Conservation (phyloP, 1,140 invertebrate genomes). For the Temnothorax curvispinosus region DNA sequence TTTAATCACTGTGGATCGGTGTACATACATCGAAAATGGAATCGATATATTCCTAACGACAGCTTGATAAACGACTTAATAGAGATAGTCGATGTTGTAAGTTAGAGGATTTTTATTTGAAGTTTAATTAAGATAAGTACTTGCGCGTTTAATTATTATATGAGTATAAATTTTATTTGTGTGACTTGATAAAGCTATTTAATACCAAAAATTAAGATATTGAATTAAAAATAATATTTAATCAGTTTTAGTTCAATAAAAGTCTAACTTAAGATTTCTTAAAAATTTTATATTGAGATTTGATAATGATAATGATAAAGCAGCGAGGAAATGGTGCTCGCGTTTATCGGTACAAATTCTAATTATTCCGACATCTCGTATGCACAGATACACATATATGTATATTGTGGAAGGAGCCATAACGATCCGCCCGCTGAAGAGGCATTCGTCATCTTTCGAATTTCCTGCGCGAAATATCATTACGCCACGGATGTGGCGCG, state of each 20-base stretch:
- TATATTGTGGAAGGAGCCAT: neutral
- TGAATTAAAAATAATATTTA: neutral
- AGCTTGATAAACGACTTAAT: neutral
- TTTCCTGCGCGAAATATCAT: conserved; percentile 59
- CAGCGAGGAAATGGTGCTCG: neutral
- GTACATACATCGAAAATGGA: neutral
- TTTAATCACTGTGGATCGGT: neutral
- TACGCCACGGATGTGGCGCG: conserved; percentile 22
- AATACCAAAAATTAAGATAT: neutral
- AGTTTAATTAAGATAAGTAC: neutral
- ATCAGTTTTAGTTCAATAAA: neutral
- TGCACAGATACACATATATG: neutral
- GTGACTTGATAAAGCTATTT: neutral
- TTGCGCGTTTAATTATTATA: neutral
- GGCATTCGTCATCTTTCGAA: conserved; percentile 56
- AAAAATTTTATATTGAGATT: neutral
- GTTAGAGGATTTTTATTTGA: neutral
- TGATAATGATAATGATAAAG: neutral
- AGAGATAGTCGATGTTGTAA: neutral
- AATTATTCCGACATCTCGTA: conserved; percentile 17
- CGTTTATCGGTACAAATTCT: conserved; percentile 27
- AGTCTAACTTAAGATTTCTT: neutral
- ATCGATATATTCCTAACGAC: too few species aligned
- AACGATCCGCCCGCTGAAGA: conserved; percentile 25
- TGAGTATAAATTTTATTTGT: neutral